A percentile compares a stretch with the other conserved stretches of the same genome.
phyloP scores from a whole-genome alignment of 2,797 vertebrate species.

The Clamator glandarius region DNA sequence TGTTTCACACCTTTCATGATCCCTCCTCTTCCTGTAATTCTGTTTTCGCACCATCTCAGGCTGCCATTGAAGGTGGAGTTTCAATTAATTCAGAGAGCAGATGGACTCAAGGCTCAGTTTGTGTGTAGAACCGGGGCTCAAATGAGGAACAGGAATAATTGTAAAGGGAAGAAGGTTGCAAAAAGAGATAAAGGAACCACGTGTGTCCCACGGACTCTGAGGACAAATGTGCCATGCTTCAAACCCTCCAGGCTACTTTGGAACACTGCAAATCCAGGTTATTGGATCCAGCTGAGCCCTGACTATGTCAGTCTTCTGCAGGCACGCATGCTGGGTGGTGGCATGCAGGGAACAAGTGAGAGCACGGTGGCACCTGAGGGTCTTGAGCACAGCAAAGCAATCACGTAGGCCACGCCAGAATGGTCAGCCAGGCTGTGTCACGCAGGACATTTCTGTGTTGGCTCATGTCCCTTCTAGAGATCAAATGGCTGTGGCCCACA shows the following conservation, averaged over 20 bases:
- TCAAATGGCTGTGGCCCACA: accelerated
- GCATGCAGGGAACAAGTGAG: neutral
- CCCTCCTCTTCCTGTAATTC: neutral
- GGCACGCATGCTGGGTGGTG: accelerated
- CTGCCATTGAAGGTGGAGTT: neutral
- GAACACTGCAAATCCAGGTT: neutral
- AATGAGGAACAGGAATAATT: accelerated
- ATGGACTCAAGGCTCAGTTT: neutral
- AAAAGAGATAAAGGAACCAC: neutral
- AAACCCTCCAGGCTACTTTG: neutral
- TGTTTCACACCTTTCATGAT: neutral
- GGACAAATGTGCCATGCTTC: neutral
- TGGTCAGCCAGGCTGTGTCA: neutral
- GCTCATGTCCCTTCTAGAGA: neutral
- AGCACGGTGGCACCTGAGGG: neutral
- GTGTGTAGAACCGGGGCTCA: neutral
- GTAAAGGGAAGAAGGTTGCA: neutral
- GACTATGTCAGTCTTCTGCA: neutral
- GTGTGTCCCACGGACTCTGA: neutral
- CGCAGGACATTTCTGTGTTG: neutral
- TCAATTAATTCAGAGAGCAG: neutral
- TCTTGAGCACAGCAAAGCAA: neutral
- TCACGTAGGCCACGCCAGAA: neutral
- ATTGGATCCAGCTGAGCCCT: neutral
- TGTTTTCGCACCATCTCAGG: neutral